Base-by-base conservation (phyloP, 64 coral and sea anemone species). In the Montipora foliosa region DNA sequence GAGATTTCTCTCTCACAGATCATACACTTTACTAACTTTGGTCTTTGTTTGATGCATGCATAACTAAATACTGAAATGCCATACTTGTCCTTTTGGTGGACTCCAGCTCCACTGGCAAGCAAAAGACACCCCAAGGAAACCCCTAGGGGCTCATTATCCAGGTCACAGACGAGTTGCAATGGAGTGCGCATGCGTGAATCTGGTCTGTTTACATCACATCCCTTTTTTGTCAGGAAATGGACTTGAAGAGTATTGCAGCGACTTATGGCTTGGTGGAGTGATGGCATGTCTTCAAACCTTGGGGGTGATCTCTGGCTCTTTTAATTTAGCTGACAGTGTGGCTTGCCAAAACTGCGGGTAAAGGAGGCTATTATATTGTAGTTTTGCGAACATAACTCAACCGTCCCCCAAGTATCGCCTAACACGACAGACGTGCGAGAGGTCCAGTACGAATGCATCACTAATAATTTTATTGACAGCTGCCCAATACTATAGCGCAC, bases 141-240 rank as follows among this genome's bases (percentile, higher is more conserved):
- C 21, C 78, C 66, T 20, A 93, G n/a, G 24, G 10, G 11, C 46
- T 93, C 44, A 57, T 93, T 79, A 0, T 80, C 58, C 20, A 93
- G 44, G 11, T 93, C 91, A 47, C 82, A 87, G 17, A 93, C 57
- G 13, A 93, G 25, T 5, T 49, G 91, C 48, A 93, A 59, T 53
- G 83, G 82, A 24, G 91, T 93, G 14, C 73, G 82, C 82, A 88
- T 87, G 61, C 47, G 82, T 79, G 82, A 49, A 68, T 93, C 91
- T 16, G 12, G 50, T 93, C 77, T 59, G 51, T 93, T 93, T 5
- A 93, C 82, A 74, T 93, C 78, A 37, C 76, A 70, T 68, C 83
- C 91, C 49, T 75, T 62, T 24, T 62, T 62, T 78, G 83, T 57
- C 4, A 93, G 74, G 29, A 93, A 74, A 7, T 59, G 44, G 2